phyloP scores from a whole-genome alignment of 2,888 invertebrate genomes.

The Mythimna lalbum region DNA sequence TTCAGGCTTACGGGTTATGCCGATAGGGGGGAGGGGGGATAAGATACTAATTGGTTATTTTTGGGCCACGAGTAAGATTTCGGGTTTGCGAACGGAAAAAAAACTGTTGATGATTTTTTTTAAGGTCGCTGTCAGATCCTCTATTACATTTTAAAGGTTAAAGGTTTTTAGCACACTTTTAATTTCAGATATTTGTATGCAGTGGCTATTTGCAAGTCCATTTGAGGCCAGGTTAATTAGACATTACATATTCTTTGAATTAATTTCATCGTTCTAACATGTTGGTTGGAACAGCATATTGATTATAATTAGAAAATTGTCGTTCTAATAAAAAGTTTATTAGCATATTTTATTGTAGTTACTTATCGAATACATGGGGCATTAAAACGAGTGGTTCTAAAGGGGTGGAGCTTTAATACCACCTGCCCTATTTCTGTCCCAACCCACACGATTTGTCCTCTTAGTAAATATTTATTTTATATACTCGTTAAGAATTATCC shows the following conservation, averaged over 20 bases:
- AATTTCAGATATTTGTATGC: conserved; percentile 24
- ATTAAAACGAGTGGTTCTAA: conserved; percentile 37
- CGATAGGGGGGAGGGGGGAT: not conserved
- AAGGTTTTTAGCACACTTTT: not conserved
- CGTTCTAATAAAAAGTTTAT: conserved; percentile 33
- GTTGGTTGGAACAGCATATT: conserved; percentile 29
- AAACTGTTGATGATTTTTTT: not conserved
- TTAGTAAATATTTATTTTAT: conserved; percentile 48
- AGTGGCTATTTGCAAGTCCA: conserved; percentile 1
- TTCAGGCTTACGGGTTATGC: conserved; percentile 23
- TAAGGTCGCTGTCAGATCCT: not conserved
- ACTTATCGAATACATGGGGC: conserved; percentile 11
- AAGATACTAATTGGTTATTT: conserved; percentile 30
- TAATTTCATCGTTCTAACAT: conserved; percentile 15
- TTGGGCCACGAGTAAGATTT: conserved; percentile 3
- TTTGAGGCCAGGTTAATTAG: conserved; percentile 30
- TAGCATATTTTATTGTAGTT: conserved; percentile 35
- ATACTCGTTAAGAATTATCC: conserved; percentile 34
- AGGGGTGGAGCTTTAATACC: conserved; percentile 45
- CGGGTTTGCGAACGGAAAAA: not conserved
- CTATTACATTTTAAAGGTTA: not conserved
- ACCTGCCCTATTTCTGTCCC: conserved; percentile 39
- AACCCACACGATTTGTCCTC: conserved; percentile 35
- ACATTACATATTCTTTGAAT: conserved; percentile 35
- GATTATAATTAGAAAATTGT: conserved; percentile 43